Evolutionary conservation across 2,888 invertebrate species (phyloP).

Genomic region (Dromius quadrimaculatus): DNA sequence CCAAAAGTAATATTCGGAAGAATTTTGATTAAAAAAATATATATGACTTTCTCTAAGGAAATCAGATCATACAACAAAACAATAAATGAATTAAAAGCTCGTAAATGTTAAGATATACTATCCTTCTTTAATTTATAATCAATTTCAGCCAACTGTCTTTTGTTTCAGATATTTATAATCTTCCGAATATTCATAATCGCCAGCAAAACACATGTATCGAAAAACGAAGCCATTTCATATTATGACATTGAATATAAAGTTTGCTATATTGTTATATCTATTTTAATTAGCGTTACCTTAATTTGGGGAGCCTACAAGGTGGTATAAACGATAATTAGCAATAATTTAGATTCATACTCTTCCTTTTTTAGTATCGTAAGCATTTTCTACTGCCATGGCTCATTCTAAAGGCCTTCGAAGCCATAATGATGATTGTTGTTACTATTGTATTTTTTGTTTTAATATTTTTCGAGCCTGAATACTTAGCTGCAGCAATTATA

Average conservation of each 20-base stretch:
- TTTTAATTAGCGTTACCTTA: slow-evolving; percentile 28
- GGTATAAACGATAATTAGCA: neutral
- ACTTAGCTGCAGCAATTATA: slow-evolving; percentile 30
- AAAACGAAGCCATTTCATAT: slow-evolving; percentile 27
- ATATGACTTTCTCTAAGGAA: no score
- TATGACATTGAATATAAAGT: slow-evolving; percentile 48
- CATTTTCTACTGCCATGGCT: slow-evolving; percentile 39
- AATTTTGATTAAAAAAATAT: no score
- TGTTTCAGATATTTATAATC: slow-evolving; percentile 37
- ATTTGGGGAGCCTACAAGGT: slow-evolving; percentile 48
- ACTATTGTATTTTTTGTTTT: slow-evolving; percentile 39
- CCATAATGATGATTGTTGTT: slow-evolving; percentile 26
- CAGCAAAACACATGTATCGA: slow-evolving; percentile 18
- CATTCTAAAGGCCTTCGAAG: slow-evolving; percentile 30
- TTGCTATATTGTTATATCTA: slow-evolving; percentile 35
- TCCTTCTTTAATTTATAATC: neutral
- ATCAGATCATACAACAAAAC: no score
- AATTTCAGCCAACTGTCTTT: neutral
- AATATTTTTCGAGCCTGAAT: slow-evolving; percentile 33
- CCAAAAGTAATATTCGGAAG: no score
- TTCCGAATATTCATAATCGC: slow-evolving; percentile 43
- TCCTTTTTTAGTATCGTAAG: slow-evolving; percentile 31
- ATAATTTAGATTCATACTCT: slow-evolving; percentile 4
- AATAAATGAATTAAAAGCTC: no score
- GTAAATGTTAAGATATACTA: no score